phyloP scores from a whole-genome alignment of 1,140 invertebrate genomes.

The Hylyphantes graminicola region DNA sequence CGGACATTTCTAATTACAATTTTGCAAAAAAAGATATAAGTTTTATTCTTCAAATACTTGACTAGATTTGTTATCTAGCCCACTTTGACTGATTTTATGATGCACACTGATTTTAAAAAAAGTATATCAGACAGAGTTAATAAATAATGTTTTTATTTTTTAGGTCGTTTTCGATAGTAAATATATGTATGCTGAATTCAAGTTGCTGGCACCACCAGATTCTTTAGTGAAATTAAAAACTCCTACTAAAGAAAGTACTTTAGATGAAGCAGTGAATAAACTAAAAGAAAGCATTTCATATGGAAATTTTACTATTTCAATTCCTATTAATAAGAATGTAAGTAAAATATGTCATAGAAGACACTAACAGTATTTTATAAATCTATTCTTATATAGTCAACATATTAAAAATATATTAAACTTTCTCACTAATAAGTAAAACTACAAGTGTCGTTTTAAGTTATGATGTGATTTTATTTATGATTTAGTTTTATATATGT shows the following conservation, averaged over 20 bases:
- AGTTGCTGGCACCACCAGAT: slow-evolving; percentile 6
- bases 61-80: too few species aligned
- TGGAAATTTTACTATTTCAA: slow-evolving; percentile 1
- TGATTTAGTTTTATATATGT: not conserved
- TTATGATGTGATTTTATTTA: not conserved
- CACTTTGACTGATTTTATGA: too few species aligned
- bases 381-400: too few species aligned
- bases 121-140: too few species aligned
- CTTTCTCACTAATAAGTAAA: not conserved
- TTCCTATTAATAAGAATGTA: not conserved
- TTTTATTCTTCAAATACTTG: too few species aligned
- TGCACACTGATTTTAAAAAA: too few species aligned
- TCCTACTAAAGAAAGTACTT: not conserved
- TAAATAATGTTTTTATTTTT: not conserved
- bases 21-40: too few species aligned
- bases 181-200: slow-evolving; percentile 41
- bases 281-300: slow-evolving; percentile 3
- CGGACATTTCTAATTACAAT: too few species aligned
- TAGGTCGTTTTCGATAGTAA: slow-evolving; percentile 3
- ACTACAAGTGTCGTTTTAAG: not conserved
- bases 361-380: too few species aligned
- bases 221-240: not conserved
- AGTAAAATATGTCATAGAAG: not conserved
- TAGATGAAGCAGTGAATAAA: slow-evolving; percentile 28
- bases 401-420: not conserved